phyloP scores from a whole-genome alignment of 1,140 invertebrate species.

The Procambarus clarkii region DNA sequence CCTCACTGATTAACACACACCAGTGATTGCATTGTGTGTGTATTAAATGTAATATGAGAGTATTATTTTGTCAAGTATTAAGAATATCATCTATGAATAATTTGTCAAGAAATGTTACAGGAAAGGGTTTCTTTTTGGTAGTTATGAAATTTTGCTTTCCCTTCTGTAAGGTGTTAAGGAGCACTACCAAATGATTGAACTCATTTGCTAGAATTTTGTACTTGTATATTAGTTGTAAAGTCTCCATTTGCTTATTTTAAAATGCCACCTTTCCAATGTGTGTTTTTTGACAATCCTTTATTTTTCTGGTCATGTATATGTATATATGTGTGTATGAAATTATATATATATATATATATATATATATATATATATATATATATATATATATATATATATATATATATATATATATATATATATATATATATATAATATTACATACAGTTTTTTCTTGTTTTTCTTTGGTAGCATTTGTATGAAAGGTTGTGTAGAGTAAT shows the following conservation, averaged over 20 bases:
- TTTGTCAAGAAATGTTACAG: not conserved
- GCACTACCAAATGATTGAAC: not conserved
- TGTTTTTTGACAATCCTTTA: not conserved
- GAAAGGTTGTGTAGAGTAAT: not conserved
- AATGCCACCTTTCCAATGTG: not conserved
- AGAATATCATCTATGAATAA: not conserved
- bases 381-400: no score
- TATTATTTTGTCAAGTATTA: not conserved
- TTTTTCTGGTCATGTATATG: not conserved
- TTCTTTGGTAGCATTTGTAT: not conserved
- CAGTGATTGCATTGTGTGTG: not conserved
- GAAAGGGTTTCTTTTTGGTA: not conserved
- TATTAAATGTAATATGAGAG: not conserved
- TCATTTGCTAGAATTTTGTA: not conserved
- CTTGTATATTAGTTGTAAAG: not conserved
- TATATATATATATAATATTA: no score
- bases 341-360: not conserved
- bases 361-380: no score
- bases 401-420: no score
- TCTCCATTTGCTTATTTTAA: not conserved
- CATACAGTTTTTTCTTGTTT: not conserved
- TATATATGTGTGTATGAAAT: not conserved
- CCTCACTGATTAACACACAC: not conserved
- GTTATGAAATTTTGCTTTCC: not conserved
- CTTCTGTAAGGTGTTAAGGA: not conserved